Conservation (phyloP, 2,888 invertebrate species). For the Sesia bembeciformis region DNA sequence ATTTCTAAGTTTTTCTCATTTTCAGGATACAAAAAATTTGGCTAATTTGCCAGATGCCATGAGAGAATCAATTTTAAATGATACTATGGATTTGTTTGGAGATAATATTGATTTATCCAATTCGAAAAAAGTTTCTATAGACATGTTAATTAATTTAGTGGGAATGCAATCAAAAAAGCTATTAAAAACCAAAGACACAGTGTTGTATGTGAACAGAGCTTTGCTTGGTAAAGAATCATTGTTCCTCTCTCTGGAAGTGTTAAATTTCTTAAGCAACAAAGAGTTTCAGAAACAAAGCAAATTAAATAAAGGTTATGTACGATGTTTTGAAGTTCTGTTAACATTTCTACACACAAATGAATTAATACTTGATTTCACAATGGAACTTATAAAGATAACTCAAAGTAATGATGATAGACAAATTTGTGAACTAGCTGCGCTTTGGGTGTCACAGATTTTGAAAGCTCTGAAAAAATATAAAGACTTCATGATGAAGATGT, state of each 20-base stretch:
- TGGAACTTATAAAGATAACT: slow-evolving; percentile 54
- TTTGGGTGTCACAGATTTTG: slow-evolving; percentile 70
- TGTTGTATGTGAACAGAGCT: slow-evolving; percentile 28
- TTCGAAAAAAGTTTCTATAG: slow-evolving; percentile 38
- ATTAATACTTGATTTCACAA: slow-evolving; percentile 57
- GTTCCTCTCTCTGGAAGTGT: slow-evolving; percentile 46
- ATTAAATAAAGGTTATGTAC: slow-evolving; percentile 36
- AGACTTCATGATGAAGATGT: slow-evolving; percentile 31
- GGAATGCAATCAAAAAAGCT: slow-evolving; percentile 34
- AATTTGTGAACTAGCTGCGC: slow-evolving; percentile 50
- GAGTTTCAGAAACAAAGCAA: slow-evolving; percentile 22
- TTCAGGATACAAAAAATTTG: slow-evolving; percentile 49
- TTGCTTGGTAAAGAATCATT: slow-evolving; percentile 45
- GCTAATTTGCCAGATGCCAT: slow-evolving; percentile 45
- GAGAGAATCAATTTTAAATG: slow-evolving; percentile 44
- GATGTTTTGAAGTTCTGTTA: slow-evolving; percentile 72
- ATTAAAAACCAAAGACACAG: slow-evolving; percentile 27
- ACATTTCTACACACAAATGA: slow-evolving; percentile 65
- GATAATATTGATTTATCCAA: slow-evolving; percentile 38
- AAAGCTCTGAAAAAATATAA: slow-evolving; percentile 51
- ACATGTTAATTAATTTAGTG: slow-evolving; percentile 31
- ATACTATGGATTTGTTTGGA: slow-evolving; percentile 46
- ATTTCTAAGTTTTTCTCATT: slow-evolving; percentile 50
- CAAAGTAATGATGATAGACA: slow-evolving; percentile 29
- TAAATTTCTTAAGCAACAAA: slow-evolving; percentile 29